These are phyloP conservation scores for Cyprinodon brontotheroides DNA, from an alignment of 2,113 vertebrate species.

Conservation along the genomic window DNA sequence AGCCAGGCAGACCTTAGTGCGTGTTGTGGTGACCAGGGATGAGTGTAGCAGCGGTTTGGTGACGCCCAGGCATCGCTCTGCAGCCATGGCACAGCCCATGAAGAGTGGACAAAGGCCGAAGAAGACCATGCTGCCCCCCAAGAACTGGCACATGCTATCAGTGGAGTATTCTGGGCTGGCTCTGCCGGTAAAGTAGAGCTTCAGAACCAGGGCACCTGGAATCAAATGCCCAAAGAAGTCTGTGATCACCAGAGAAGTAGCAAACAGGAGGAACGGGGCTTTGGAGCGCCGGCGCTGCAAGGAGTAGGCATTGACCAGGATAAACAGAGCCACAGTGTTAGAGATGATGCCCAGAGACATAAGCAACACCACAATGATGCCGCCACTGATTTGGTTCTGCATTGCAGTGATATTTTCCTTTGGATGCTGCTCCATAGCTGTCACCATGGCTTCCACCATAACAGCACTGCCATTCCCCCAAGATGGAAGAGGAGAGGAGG, in stretches of 20 bases:
- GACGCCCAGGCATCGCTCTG: constrained; percentile 88
- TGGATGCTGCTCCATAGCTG: constrained; percentile 22
- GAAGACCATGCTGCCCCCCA: constrained; percentile 91
- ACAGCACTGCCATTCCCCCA: constrained; percentile 51
- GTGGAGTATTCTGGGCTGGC: constrained; percentile 48
- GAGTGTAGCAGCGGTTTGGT: constrained; percentile 86
- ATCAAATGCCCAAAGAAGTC: constrained; percentile 88
- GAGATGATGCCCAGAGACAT: constrained; percentile 88
- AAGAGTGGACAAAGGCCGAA: constrained; percentile 90
- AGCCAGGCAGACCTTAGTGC: constrained; percentile 79
- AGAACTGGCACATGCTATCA: constrained; percentile 83
- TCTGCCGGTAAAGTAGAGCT: constrained; percentile 78
- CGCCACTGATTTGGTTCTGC: constrained; percentile 32
- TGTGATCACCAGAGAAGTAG: constrained; percentile 84
- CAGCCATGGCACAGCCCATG: constrained; percentile 88
- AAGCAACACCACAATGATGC: constrained; percentile 79
- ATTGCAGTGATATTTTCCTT: constrained; percentile 54
- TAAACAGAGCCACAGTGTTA: constrained; percentile 86
- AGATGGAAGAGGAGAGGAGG: constrained; percentile 25
- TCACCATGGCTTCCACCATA: constrained; percentile 38
- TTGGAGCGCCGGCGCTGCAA: constrained; percentile 83
- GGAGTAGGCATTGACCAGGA: constrained; percentile 83
- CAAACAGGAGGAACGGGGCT: constrained; percentile 87
- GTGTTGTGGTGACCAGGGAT: constrained; percentile 79
- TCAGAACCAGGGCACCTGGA: constrained; percentile 84